phyloP scores from a whole-genome alignment of 1,140 invertebrate species.

The Elysia chlorotica region DNA sequence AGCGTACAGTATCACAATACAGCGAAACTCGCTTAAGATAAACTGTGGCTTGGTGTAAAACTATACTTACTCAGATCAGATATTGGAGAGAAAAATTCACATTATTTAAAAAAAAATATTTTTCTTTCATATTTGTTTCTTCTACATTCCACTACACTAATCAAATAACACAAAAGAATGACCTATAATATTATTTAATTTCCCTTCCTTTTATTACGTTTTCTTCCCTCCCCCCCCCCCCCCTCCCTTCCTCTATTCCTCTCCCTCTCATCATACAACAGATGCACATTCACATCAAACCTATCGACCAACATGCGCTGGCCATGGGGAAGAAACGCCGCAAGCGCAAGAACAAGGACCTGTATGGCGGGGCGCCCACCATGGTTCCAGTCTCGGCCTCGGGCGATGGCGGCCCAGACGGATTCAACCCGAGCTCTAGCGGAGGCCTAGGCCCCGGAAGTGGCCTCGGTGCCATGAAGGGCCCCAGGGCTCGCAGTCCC shows the following conservation, averaged over 20 bases:
- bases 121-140: too few relatives aligned
- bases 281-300: slow-evolving; percentile 46
- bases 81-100: too few relatives aligned
- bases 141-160: too few relatives aligned
- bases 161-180: too few relatives aligned
- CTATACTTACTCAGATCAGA: too few relatives aligned
- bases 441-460: slow-evolving; percentile 1
- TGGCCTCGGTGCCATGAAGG: slow-evolving; percentile 16
- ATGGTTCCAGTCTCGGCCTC: slow-evolving; percentile 33
- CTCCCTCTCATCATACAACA: slow-evolving; percentile 21
- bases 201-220: background rate
- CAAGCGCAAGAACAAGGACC: slow-evolving; percentile 34
- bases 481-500: background rate
- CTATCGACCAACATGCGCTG: slow-evolving; percentile 21
- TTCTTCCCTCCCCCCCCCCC: background rate
- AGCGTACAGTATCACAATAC: too few relatives aligned
- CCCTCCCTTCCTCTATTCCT: background rate
- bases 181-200: too few relatives aligned
- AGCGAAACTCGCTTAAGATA: too few relatives aligned
- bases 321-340: slow-evolving; percentile 20
- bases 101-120: too few relatives aligned
- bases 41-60: too few relatives aligned
- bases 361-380: slow-evolving; percentile 30
- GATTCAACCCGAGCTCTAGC: too few relatives aligned
- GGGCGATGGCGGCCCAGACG: too few relatives aligned